Base-by-base conservation (phyloP, 2,888 invertebrate species). In the Orchesella flavescens region DNA sequence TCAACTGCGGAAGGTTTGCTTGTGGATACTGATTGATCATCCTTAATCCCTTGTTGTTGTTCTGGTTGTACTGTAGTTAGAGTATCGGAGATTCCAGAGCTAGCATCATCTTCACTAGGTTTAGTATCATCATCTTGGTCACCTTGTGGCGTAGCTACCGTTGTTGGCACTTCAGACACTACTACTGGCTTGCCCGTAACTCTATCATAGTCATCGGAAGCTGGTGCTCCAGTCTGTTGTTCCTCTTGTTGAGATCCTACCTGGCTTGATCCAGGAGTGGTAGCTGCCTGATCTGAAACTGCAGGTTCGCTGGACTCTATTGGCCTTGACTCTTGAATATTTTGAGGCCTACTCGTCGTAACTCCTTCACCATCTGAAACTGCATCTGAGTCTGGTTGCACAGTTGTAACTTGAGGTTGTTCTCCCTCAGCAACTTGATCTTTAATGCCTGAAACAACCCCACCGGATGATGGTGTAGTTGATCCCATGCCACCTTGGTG, bases 241-340 rank as follows among this genome's bases (percentile, higher is more conserved):
- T 57, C 85, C 63, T 77, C 89, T 66, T 87, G 88, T 0, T 85
- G 83, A 55, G 86, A 76, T 43, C 86, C 87, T 84, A 88, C 88
- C 61, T 89, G 88, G 55, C 89, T 85, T 80, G 88, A 86, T 83
- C 88, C 69, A 7, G 71, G 59, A 15, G 78, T 78, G 21, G 34
- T 4, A 4, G 24, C 55, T 17, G 79, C 0, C 21, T 72, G 24
- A 24, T 61, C 69, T 0, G 71, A 61, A 49, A 46, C 53, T 44
- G 17, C 69, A 12, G 78, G 46, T 21, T 71, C 55, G 17, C 71
- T 65, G 0, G 69, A 43, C 21, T 74, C 84, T 49, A 83, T 65
- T 68, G 73, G 69, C 49, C 86, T 84, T 1, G 85, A 76, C 44
- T 77, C 71, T 7, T 46, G 21, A n/a, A 59, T 44, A 7, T 68